Base-by-base conservation (phyloP, 2,888 invertebrate genomes). In the Stictocephala bisonia region DNA sequence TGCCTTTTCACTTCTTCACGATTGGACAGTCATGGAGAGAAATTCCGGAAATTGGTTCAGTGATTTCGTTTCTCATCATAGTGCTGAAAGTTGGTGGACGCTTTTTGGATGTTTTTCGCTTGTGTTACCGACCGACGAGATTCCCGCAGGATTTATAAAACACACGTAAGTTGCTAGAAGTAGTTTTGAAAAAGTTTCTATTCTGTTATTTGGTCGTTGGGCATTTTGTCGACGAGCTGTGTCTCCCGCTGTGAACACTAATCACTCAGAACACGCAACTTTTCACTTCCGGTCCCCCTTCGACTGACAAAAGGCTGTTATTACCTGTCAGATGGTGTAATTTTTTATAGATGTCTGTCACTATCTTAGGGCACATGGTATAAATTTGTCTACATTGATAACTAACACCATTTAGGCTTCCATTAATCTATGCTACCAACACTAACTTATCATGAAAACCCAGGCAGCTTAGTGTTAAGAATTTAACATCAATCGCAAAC, bases 191-290 rank as follows among this genome's bases (percentile, higher is more conserved):
- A n/a, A n/a, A n/a, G n/a, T n/a, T n/a, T n/a, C n/a, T n/a, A n/a
- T n/a, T n/a, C n/a, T n/a, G n/a, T n/a, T n/a, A n/a, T n/a, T n/a
- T n/a, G n/a, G n/a, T n/a, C n/a, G n/a, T n/a, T n/a, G n/a, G n/a
- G n/a, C n/a, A n/a, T n/a, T n/a, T n/a, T n/a, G n/a, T n/a, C n/a
- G n/a, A n/a, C n/a, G n/a, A n/a, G n/a, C n/a, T n/a, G n/a, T n/a
- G n/a, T n/a, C n/a, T n/a, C n/a, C n/a, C n/a, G n/a, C n/a, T n/a
- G n/a, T n/a, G n/a, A n/a, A n/a, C n/a, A n/a, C n/a, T 56, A 56
- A 56, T 56, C 56, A 31, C n/a, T 27, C 4, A 3, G 56, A 56
- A 18, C 56, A 56, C 56, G 56, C 56, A 31, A 56, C 56, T 27
- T 26, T 56, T 29, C 27, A 56, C 56, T 56, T 56, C 56, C 56